Evolutionary conservation across 2,113 vertebrate genomes (phyloP), one percentile per base, ranked within the genome.

Genomic region (Cyanoderma ruficeps): DNA sequence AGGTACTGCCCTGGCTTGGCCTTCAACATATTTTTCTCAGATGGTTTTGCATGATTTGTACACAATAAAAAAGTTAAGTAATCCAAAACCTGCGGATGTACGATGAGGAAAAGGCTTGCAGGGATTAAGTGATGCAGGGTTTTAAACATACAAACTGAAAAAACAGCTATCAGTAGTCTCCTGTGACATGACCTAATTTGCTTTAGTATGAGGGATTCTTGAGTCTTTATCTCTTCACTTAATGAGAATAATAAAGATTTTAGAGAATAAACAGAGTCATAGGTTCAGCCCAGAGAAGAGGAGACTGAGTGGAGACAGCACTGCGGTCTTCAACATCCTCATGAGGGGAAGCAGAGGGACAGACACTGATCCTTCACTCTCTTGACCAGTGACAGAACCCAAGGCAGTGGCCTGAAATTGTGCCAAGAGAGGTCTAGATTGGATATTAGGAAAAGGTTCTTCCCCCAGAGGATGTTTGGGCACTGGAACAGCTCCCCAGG

Each of bases 391-490:
- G 61, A 39, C 24, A 68, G 53, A 28, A 22, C 2, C 24, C 24
- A 20, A 68, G 39, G 46, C 24, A 39, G n/a, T 10, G 39, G 14
- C 39, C n/a, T 39, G 20, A 82, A 67, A 7, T 4, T 64, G 35
- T 35, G 57, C 30, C 33, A 39, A 46, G 33, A 27, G 28, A 82
- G 11, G 28, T 52, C 81, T 52, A 21, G 10, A 15, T 1, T 39
- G 37, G 19, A 19, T 52, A 39, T 67, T 23, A 52, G 39, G 52
- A 39, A 67, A 50, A 46, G 11, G 19, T 24, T 50, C 33, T 37
- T 81, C 52, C 13, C 19, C 15, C 44, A 2, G 0, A 0, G 1
- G 22, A 27, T 59, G 15, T 4, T 13, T 74, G 60, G 1, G 33
- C 53, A 21, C 28, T 52, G 44, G 37, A 20, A 39, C 23, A 74